Evolutionary conservation across 2,797 vertebrate genomes (phyloP), one percentile per base, ranked within the genome.

Genomic region (Sciurus vulgaris): DNA sequence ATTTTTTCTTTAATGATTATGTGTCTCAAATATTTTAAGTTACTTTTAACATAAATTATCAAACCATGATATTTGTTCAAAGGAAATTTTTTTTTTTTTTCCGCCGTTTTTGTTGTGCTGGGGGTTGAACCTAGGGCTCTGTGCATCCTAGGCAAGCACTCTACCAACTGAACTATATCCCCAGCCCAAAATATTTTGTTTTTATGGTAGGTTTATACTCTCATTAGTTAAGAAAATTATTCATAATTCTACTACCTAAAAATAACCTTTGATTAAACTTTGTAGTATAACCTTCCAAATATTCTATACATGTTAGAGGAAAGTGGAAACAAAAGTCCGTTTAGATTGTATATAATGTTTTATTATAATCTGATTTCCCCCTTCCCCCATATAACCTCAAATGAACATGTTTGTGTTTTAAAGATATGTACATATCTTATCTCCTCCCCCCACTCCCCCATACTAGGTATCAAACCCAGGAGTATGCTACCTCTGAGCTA

Each of bases 201-300:
- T 56, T 85, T 76, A 5, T 85, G 33, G 86, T 90, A 69, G 13
- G 61, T 92, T 96, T 87, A 86, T 61, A 65, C 24, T 61, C 84
- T 49, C 1, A 22, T 81, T 69, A 81, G 8, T 35, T 91, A 79
- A 79, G 38, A 93, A 93, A 87, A 56, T 59, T 90, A 70, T 56
- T 20, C 30, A 7, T 69, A 94, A 56, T 88, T 38, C 26, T 10
- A 54, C 10, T 73, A 67, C 18, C 13, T 83, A 70, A 94, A 51
- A 14, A 67, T 78, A 94, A 33, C 38, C 8, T 49, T 5, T 5
- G 49, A 8, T 72, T 91, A 86, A 69, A 87, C 18, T 84, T 17
- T 84, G 30, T 74, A 49, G 7, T 49, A 12, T 73, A 85, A 4
- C 33, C 28, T 72, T 86, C 9, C 1, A 0, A 73, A 79, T 74